Evolutionary conservation across 1,140 invertebrate species (phyloP).

Genomic region (Carposina sasakii): DNA sequence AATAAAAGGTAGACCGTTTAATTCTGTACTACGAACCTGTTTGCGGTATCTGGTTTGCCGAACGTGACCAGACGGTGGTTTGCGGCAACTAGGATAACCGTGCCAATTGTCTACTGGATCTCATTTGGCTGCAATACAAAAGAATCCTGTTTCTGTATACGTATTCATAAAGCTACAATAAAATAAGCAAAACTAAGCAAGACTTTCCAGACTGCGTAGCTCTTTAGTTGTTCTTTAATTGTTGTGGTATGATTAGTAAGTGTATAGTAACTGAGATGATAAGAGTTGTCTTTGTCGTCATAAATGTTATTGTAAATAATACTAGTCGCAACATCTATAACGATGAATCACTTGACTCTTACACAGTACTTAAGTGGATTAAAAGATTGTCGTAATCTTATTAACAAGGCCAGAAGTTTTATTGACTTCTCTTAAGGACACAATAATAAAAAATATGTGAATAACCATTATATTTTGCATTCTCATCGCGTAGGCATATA

Average conservation of each 20-base stretch:
- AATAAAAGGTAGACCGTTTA: conserved; percentile 46
- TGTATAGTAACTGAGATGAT: too few relatives aligned
- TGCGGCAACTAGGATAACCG: conserved; percentile 38
- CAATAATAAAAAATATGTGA: too few relatives aligned
- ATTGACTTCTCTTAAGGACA: too few relatives aligned
- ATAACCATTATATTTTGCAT: too few relatives aligned
- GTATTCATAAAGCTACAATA: conserved; percentile 19
- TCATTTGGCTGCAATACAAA: conserved; percentile 28
- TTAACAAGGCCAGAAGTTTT: too few relatives aligned
- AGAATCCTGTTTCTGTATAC: conserved; percentile 27
- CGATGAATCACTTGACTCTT: background rate
- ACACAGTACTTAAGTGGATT: too few relatives aligned
- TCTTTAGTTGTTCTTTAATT: conserved; percentile 10
- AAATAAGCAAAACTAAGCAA: too few relatives aligned
- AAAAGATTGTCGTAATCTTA: too few relatives aligned
- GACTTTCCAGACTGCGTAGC: too few relatives aligned
- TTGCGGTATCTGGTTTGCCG: conserved; percentile 59
- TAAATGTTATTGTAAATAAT: conserved; percentile 42
- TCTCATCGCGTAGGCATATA: too few relatives aligned
- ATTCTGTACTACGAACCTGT: conserved; percentile 50
- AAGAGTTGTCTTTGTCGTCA: conserved; percentile 24
- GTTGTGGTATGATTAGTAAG: too few relatives aligned
- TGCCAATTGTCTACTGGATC: conserved; percentile 43
- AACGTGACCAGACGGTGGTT: conserved; percentile 65
- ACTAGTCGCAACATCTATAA: background rate